Base-by-base conservation (phyloP, 2,797 vertebrate species). In the Myoxocephalus aenaeus region DNA sequence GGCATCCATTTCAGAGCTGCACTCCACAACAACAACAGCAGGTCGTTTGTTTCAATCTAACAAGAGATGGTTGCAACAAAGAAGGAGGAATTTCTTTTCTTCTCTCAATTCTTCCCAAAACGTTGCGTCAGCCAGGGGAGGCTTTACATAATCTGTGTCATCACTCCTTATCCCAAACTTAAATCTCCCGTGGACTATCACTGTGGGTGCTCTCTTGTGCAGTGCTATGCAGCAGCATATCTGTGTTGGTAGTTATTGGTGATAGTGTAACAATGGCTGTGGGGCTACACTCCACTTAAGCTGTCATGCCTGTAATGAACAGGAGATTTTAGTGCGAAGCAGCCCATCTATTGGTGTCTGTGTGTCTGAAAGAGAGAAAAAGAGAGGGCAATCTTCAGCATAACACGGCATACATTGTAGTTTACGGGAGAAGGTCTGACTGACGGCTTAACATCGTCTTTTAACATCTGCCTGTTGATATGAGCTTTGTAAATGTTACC, bases 1-100 rank as follows among this genome's bases (percentile, higher is more conserved):
- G 64, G 59, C 10, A 15, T 74, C 63, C 67, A 61, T 80, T 84
- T 77, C 68, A 56, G 20, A 3, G 75, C 74, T 18, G 65, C 63
- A 53, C 75, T 56, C 54, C 53, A 54, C 70, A 83, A 72, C 69
- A 80, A 70, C 66, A 74, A 65, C 77, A 90, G 7, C 59, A 70
- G 72, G 74, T 82, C 74, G 76, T 90, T 88, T 88, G 73, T 90
- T 90, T 89, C 83, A 83, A 75, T 89, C 73, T 75, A 86, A 77
- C 61, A 42, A 67, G 65, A 50, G 73, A 79, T 70, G 50, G 42
- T 79, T 78, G 63, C 54, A 71, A 44, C 70, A 38, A 67, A 59
- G 18, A 36, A 36, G 32, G 38, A 61, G 53, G 25, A 27, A 51
- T 54, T 3, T 27, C 29, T 56, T 1, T 59, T 29, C 68, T 48